Base-by-base conservation (phyloP, 2,797 vertebrate species). In the Glossophaga mutica region DNA sequence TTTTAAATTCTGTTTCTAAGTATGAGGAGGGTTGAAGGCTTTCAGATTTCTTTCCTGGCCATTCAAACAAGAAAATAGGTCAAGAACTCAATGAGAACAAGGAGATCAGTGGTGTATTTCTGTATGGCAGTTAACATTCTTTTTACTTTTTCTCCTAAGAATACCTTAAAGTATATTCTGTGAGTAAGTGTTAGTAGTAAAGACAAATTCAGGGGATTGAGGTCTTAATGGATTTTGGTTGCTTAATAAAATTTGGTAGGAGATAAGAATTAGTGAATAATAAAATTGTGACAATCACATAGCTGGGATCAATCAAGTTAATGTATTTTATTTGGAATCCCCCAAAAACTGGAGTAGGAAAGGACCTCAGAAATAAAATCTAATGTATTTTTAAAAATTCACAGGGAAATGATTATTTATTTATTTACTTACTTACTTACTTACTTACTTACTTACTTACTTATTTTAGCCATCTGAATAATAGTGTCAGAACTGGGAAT, bases 1-100 rank as follows among this genome's bases (percentile, higher is more conserved):
- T 97, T 97, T 97, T 97, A 98, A 94, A 95, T 95, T 95, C 87
- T 95, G 32, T 93, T 88, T 96, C 94, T 87, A 81, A 96, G 82
- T 82, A 91, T 89, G 88, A 97, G 83, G 91, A 96, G 89, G 83
- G 95, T 94, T 95, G 95, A 95, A 94, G 86, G 52, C 95, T 96
- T 97, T 97, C 59, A 37, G 90, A 94, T 96, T 96, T 97, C 95
- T 95, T 97, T 96, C 71, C 76, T 85, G 55, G 44, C 57, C 50
- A 82, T 96, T 96, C 94, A 95, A 78, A 50, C 73, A 96, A 86
- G 83, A 95, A 97, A 97, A 88, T 95, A 98, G 97, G 97, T 95
- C 97, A 98, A 97, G 95, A 96, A 83, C 88, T 91, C 90, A 77
- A 26, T 67, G 87, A 96, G 87, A 87, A 68, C 85, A 77, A 94